Evolutionary conservation across 1,140 invertebrate species (phyloP), one percentile per base, ranked within the genome.

Genomic region (Euwallacea fornicatus): DNA sequence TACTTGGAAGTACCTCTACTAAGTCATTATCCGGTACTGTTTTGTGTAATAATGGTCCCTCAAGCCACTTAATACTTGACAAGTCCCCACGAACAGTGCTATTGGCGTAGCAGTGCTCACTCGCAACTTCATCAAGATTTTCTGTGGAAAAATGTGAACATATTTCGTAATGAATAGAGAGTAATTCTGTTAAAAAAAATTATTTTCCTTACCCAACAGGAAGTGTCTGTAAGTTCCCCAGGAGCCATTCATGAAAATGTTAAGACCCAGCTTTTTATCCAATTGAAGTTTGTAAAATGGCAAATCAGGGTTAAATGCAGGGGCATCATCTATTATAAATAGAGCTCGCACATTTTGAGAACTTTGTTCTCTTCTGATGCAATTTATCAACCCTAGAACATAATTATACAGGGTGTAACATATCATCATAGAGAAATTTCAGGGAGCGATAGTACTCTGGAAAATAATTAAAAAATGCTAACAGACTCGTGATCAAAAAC

Each of bases 11-110:
- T 41, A 58, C 55, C 55, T 58, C 55, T 10, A 58, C 16, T 8
- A 58, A 16, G 7, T 58, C 46, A 50, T 13, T 6, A 2, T 11
- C 9, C 6, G 46, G 46, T 50, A 11, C 9, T 11, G 46, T 80
- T 47, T 85, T 74, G 42, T 78, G 69, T 13, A 80, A 66, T 61
- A 86, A 62, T 66, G 85, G 84, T 64, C 88, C 90, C 81, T 92
- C 83, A 0, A 96, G 83, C 96, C 96, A 98, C 10, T 82, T 86
- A 0, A 98, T 79, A 44, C 91, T 91, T 0, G 90, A 91, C 15
- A 98, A 82, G 81, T 98, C 96, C 60, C 95, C 94, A 74, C 90
- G 86, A 7, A 90, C 89, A 2, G 87, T 73, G 0, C 91, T 88
- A 81, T 96, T 94, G 0, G 91, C 88, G 79, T 88, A 95, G 0